Percentiles rank a stretch among this genome's conserved stretches.
Conservation (phyloP, 2,888 invertebrate species). For the Epirrhoe tristata region DNA sequence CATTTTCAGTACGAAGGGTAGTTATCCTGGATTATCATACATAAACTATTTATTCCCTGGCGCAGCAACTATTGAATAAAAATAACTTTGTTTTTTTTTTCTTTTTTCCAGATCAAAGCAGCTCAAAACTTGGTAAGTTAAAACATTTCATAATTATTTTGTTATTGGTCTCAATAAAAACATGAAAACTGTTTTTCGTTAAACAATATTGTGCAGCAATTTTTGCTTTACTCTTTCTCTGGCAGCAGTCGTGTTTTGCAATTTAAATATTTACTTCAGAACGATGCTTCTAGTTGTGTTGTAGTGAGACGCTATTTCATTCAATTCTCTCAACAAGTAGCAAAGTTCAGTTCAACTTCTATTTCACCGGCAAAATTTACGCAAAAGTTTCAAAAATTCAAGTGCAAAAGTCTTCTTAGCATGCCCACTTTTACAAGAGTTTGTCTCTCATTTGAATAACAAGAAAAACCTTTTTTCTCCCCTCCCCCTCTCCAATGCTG, state of each 20-base stretch:
- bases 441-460: conserved; percentile 79
- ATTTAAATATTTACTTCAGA: neutral
- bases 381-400: conserved; percentile 57
- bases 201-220: too few species aligned
- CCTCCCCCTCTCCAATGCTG: conserved; percentile 29
- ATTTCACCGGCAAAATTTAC: conserved; percentile 20
- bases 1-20: too few species aligned
- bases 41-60: too few species aligned
- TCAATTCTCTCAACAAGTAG: conserved; percentile 10
- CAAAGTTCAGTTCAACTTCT: conserved; percentile 19
- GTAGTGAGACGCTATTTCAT: conserved; percentile 1
- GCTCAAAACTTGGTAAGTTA: neutral
- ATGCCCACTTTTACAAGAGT: conserved; percentile 60
- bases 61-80: too few species aligned
- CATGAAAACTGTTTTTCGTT: too few species aligned
- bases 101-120: neutral
- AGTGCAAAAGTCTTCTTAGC: conserved; percentile 60
- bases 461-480: conserved; percentile 74
- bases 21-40: too few species aligned
- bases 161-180: too few species aligned
- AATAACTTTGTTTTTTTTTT: neutral
- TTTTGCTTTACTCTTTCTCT: too few species aligned
- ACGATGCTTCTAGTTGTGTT: neutral
- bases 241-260: neutral
- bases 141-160: too few species aligned